Conservation (phyloP, 2,888 invertebrate genomes). For the Digitonthophagus gazella region DNA sequence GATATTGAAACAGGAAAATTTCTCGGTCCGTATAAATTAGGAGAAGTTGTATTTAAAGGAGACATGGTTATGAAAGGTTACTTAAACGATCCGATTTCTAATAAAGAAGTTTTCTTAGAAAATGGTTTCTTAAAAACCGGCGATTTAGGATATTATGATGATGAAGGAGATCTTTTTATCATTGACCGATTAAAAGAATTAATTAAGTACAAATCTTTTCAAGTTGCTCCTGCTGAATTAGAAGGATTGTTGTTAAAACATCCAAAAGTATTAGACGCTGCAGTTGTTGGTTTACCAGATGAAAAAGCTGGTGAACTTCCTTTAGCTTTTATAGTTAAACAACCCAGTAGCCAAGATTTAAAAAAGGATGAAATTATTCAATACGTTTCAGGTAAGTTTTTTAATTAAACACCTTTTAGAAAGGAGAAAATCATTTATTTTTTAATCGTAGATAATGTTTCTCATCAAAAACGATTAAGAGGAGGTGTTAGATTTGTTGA, state of each 20-base stretch:
- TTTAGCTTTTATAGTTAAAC: constrained; percentile 70
- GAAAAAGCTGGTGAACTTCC: constrained; percentile 74
- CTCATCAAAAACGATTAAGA: constrained; percentile 69
- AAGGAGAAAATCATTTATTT: too few relatives aligned
- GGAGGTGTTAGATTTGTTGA: constrained; percentile 59
- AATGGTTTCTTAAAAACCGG: constrained; percentile 73
- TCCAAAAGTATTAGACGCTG: constrained; percentile 71
- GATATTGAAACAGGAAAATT: constrained; percentile 60
- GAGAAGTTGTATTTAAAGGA: constrained; percentile 80
- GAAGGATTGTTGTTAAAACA: constrained; percentile 74
- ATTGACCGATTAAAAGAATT: constrained; percentile 75
- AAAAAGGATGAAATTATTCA: constrained; percentile 47
- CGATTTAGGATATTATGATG: constrained; percentile 57
- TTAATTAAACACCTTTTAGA: not conserved
- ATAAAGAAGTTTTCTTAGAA: constrained; percentile 60
- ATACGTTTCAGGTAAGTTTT: constrained; percentile 50
- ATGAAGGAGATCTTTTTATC: constrained; percentile 63
- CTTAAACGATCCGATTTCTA: constrained; percentile 68
- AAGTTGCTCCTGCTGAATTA: constrained; percentile 80
- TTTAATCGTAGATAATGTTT: constrained; percentile 58
- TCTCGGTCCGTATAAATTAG: constrained; percentile 60
- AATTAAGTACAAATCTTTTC: too few relatives aligned
- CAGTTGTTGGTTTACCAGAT: constrained; percentile 78
- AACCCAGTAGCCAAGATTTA: constrained; percentile 51
- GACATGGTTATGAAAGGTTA: constrained; percentile 78